phyloP scores from a whole-genome alignment of 53 echinoderm and acorn worm species.

The Stichopus horrens region DNA sequence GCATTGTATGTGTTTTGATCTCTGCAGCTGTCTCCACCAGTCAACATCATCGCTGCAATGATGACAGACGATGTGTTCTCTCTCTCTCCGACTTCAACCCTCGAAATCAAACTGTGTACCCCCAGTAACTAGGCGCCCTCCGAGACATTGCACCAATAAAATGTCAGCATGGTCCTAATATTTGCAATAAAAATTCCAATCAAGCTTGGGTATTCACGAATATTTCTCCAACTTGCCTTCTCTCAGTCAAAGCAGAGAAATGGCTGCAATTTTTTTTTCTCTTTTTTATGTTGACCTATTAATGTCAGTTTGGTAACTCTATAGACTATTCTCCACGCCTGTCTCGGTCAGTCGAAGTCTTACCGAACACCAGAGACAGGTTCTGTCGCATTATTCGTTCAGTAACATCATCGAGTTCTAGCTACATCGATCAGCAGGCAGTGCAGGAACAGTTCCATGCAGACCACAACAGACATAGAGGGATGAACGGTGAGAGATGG shows the following conservation, averaged over 20 bases:
- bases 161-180: slow-evolving; percentile 43
- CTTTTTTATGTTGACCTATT: slow-evolving; percentile 36
- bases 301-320: slow-evolving; percentile 15
- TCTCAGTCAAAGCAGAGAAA: not conserved
- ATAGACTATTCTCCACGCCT: not conserved
- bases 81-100: not conserved
- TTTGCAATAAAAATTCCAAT: slow-evolving; percentile 51
- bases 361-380: not conserved
- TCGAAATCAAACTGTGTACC: slow-evolving; percentile 28
- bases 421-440: too few relatives aligned
- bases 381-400: not conserved
- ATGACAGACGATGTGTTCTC: not conserved
- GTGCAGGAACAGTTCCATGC: too few relatives aligned
- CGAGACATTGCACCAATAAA: slow-evolving; percentile 32
- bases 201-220: not conserved
- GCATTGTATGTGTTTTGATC: not conserved
- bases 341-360: not conserved
- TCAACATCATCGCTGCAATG: not conserved
- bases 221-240: not conserved
- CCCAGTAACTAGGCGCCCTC: slow-evolving; percentile 28
- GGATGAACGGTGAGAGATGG: too few relatives aligned
- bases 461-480: too few relatives aligned
- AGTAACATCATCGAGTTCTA: not conserved
- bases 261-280: not conserved
- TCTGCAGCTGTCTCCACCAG: not conserved